Conservation (phyloP, 2,888 invertebrate species). For the Rutpela maculata region DNA sequence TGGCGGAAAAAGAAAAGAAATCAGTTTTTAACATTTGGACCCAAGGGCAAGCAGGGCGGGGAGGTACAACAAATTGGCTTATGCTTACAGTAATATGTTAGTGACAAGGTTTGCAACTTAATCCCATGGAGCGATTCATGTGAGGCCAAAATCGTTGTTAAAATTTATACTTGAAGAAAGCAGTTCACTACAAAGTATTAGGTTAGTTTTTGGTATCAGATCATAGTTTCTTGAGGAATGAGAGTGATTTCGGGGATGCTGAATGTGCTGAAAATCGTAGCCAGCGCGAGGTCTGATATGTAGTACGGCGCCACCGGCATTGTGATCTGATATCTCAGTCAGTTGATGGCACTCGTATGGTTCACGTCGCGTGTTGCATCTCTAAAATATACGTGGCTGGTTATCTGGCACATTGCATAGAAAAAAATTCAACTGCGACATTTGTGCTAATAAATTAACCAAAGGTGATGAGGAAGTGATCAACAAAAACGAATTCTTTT, state of each 20-base stretch:
- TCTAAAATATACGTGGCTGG: no score
- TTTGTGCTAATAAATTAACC: no score
- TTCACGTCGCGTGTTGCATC: no score
- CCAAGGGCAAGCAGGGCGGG: conserved; percentile 59
- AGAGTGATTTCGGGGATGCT: conserved; percentile 56
- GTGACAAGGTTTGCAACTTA: conserved; percentile 47
- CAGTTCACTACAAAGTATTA: conserved; percentile 45
- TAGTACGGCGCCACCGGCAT: no score
- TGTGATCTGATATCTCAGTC: no score
- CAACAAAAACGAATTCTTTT: no score
- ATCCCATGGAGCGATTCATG: conserved; percentile 57
- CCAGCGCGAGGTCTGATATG: no score
- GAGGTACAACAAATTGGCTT: conserved; percentile 50
- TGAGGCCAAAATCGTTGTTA: conserved; percentile 33
- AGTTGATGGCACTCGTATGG: neutral
- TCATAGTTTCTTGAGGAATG: conserved; percentile 56
- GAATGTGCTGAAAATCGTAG: no score
- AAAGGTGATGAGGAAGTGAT: no score
- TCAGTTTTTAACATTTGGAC: conserved; percentile 51
- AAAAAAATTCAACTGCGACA: no score
- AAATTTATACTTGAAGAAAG: conserved; percentile 42
- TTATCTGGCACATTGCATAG: no score
- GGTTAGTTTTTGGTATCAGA: conserved; percentile 54
- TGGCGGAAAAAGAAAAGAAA: conserved; percentile 46
- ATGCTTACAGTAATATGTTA: conserved; percentile 48